Evolutionary conservation across 2,888 invertebrate genomes (phyloP).

Genomic region (Andrena bicolor): DNA sequence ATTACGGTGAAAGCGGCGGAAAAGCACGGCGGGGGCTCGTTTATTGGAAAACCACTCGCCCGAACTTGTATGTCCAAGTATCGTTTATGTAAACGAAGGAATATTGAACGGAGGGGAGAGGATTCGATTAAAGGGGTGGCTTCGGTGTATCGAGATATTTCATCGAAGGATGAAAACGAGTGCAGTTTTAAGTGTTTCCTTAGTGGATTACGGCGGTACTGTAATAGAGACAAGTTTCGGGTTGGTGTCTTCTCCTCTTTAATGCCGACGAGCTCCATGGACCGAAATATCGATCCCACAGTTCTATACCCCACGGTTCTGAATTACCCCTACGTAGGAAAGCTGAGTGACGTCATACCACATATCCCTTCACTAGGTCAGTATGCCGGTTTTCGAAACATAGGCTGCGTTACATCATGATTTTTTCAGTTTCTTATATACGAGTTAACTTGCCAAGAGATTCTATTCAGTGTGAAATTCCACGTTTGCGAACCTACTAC

Average conservation of each 20-base stretch:
- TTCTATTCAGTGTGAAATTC: too few species aligned
- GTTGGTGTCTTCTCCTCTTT: constrained; percentile 74
- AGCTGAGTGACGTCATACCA: constrained; percentile 80
- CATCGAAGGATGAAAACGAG: not conserved
- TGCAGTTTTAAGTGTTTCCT: not conserved
- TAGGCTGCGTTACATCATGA: not conserved
- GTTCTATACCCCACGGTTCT: constrained; percentile 70
- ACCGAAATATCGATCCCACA: constrained; percentile 81
- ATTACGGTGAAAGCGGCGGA: not conserved
- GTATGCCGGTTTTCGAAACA: constrained; percentile 73
- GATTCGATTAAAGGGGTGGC: not conserved
- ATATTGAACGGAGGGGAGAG: not conserved
- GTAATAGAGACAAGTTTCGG: constrained; percentile 16
- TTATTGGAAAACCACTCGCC: constrained; percentile 10
- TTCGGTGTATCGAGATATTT: not conserved
- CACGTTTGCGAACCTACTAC: not conserved
- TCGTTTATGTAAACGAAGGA: constrained; percentile 1
- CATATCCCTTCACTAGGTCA: constrained; percentile 82
- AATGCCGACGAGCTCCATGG: constrained; percentile 75
- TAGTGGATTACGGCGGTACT: not conserved
- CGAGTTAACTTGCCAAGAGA: not conserved
- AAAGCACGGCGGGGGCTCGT: not conserved
- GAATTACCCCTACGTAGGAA: constrained; percentile 77
- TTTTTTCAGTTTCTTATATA: not conserved
- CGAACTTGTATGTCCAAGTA: not conserved